These are phyloP conservation scores for Myrmecophaga tridactyla DNA, from an alignment of 2,113 vertebrate species.

Conservation along the genomic window DNA sequence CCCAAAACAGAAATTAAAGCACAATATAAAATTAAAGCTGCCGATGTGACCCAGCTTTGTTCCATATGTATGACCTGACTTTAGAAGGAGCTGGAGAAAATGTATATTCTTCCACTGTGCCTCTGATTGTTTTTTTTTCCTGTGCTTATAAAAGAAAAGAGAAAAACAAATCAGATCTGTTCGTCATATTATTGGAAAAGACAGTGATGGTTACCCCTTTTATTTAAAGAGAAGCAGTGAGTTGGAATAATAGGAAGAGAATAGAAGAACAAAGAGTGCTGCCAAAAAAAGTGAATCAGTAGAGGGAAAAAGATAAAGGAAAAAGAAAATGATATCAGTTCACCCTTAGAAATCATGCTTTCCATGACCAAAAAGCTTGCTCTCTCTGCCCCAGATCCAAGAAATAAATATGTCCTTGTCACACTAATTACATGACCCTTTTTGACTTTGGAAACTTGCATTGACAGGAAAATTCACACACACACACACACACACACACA, in stretches of 20 bases:
- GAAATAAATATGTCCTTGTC: background rate
- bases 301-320: background rate
- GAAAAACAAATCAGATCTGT: background rate
- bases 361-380: background rate
- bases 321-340: background rate
- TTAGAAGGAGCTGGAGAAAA: constrained; percentile 1
- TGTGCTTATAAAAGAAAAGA: background rate
- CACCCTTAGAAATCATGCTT: background rate
- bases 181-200: background rate
- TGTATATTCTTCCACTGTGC: background rate
- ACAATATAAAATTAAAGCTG: background rate
- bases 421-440: background rate
- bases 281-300: background rate
- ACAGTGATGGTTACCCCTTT: background rate
- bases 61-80: background rate
- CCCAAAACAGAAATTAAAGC: background rate
- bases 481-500: background rate
- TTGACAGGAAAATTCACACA: background rate
- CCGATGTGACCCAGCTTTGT: background rate
- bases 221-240: background rate
- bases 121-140: background rate
- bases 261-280: background rate
- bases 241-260: background rate
- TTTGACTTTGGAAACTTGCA: background rate
- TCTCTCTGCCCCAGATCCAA: background rate